Percentiles rank a stretch among this genome's conserved stretches.
These are phyloP conservation scores for Spodoptera litura DNA, from an alignment of 1,140 invertebrate species.

Conservation along the genomic window DNA sequence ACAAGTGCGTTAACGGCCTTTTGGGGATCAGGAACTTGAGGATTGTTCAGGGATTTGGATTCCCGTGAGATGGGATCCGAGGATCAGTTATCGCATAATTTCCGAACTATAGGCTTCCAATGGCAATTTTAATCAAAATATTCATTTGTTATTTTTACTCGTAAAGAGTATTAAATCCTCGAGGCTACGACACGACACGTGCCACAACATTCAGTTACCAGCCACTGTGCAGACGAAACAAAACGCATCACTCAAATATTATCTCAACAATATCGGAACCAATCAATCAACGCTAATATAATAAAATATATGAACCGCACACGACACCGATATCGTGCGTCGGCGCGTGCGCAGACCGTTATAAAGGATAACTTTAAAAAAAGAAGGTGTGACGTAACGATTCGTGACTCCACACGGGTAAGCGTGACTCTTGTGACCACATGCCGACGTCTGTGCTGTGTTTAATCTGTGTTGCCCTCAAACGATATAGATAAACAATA, in stretches of 20 bases:
- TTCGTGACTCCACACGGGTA: conserved; percentile 69
- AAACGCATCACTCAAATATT: conserved; percentile 40
- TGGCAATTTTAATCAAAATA: no score
- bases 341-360: conserved; percentile 52
- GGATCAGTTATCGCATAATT: no score
- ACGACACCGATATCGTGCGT: conserved; percentile 34
- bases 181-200: no score
- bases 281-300: conserved; percentile 47
- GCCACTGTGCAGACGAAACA: no score
- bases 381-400: conserved; percentile 69
- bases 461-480: conserved; percentile 50
- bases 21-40: no score
- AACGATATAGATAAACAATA: conserved; percentile 41
- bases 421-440: conserved; percentile 78
- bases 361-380: conserved; percentile 58
- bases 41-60: no score
- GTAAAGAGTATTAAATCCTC: no score
- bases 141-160: no score
- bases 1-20: no score
- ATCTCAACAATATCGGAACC: conserved; percentile 39
- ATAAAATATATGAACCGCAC: conserved; percentile 40
- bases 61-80: no score
- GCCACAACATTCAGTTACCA: no score
- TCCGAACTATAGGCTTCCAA: no score
- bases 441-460: conserved; percentile 49